These are phyloP conservation scores for Temnothorax longispinosus DNA, from an alignment of 1,140 invertebrate genomes.

Conservation along the genomic window DNA sequence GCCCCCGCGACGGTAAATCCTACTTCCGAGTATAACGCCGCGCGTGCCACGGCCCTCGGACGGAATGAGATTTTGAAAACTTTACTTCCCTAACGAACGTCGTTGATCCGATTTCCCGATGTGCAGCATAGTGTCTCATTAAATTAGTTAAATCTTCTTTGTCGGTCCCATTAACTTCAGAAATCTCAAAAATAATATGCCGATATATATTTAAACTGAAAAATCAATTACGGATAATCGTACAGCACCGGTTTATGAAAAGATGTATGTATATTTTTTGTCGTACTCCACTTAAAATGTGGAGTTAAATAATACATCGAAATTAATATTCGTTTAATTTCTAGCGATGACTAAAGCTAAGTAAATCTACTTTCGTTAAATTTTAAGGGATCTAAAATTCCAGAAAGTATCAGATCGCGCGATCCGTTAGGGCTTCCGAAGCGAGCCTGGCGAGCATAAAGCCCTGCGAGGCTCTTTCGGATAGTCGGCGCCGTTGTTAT, in stretches of 20 bases:
- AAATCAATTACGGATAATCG: neutral
- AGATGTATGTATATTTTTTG: neutral
- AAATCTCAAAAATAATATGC: neutral
- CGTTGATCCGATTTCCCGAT: neutral
- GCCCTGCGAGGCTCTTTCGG: slow-evolving; percentile 25
- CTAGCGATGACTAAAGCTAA: too few species aligned
- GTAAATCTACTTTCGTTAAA: slow-evolving; percentile 24
- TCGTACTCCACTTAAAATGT: neutral
- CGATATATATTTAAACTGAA: neutral
- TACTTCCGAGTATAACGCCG: neutral
- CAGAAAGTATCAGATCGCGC: slow-evolving; percentile 26
- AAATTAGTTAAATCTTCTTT: slow-evolving; percentile 1
- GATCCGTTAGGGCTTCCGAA: neutral
- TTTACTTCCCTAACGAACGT: neutral
- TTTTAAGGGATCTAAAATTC: slow-evolving; percentile 35
- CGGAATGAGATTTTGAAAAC: neutral
- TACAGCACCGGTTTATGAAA: neutral
- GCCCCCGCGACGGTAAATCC: slow-evolving; percentile 13
- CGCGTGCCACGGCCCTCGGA: neutral
- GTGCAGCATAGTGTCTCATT: neutral
- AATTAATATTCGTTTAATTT: slow-evolving; percentile 23
- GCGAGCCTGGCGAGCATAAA: neutral
- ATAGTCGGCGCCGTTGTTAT: slow-evolving; percentile 60
- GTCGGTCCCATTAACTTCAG: neutral
- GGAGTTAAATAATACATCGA: neutral